Evolutionary conservation across 2,797 vertebrate genomes (phyloP), one percentile per base, ranked within the genome.

Genomic region (Cynodonichthys magdalenae): DNA sequence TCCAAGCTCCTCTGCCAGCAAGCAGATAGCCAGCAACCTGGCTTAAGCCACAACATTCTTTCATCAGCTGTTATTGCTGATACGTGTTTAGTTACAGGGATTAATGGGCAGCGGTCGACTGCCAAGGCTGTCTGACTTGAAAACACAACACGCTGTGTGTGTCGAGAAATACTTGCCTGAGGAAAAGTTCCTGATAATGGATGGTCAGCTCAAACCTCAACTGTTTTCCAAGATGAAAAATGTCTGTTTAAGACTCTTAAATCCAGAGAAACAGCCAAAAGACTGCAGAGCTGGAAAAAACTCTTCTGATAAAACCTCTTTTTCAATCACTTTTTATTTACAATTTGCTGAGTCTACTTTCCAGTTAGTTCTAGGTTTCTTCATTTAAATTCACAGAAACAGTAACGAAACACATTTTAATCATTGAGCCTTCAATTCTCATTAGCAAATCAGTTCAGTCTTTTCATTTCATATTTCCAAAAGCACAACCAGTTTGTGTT

Each of bases 41-140:
- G 71, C 75, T 81, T 69, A 81, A 79, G 41, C 71, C 62, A 48
- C 45, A 70, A 79, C 77, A 85, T 77, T 75, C 58, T 76, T 89
- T 82, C 77, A 84, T 87, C 82, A 83, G 69, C 74, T 76, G 78
- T 80, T 78, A 65, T 64, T 76, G 72, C 74, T 75, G 79, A 86
- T 75, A 82, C 66, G 70, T 12, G 18, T 77, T 80, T 79, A 74
- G 80, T 84, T 86, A 71, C 73, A 83, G 67, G 78, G 67, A 88
- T 89, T 90, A 87, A 88, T 87, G 84, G 62, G 53, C 41, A 64
- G 74, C 15, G 61, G 47, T 53, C 54, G 55, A 57, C 72, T 87
- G 83, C 81, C 75, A 85, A 57, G 28, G 61, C 70, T 66, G 74
- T 83, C 78, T 79, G 68, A 82, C 59, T 74, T 47, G 42, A 79